A percentile compares a stretch with the other conserved stretches of the same genome.
Evolutionary conservation across 2,113 vertebrate species (phyloP).

Genomic region (Arenaria interpres): DNA sequence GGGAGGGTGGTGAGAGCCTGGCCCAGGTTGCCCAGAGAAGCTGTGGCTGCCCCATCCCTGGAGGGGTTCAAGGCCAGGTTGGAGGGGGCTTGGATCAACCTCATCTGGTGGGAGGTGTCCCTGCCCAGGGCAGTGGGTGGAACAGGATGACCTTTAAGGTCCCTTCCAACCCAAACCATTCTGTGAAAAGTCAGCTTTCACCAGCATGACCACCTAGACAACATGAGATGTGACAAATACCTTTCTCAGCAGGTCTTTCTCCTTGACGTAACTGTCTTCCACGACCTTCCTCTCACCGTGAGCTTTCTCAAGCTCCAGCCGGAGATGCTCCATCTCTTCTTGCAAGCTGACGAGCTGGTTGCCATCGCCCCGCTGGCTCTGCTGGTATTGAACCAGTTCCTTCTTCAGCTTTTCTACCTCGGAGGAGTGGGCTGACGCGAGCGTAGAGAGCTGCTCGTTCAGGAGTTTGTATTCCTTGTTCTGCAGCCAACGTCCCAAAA

Average conservation of each 20-base stretch:
- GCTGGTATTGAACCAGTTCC: constrained; percentile 78
- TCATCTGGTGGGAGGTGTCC: too few species aligned
- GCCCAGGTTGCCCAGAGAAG: too few species aligned
- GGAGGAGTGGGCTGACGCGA: constrained; percentile 47
- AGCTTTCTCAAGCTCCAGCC: constrained; percentile 78
- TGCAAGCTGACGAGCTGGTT: constrained; percentile 79
- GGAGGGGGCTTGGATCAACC: too few species aligned
- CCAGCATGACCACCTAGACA: background rate
- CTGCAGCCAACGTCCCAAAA: constrained; percentile 59
- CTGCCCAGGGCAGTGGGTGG: too few species aligned
- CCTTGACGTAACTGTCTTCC: constrained; percentile 80
- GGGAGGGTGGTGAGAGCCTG: too few species aligned
- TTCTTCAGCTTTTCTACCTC: constrained; percentile 88
- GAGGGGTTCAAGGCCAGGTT: too few species aligned
- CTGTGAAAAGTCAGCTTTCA: background rate
- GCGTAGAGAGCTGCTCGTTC: constrained; percentile 76
- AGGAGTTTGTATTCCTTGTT: constrained; percentile 83
- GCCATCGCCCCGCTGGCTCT: constrained; percentile 38
- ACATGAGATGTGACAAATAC: constrained; percentile 23
- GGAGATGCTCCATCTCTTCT: constrained; percentile 81
- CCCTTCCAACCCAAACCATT: too few species aligned
- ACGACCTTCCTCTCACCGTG: constrained; percentile 71
- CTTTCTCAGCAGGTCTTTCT: constrained; percentile 83
- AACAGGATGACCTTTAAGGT: too few species aligned
- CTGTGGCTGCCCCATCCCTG: too few species aligned